These are phyloP conservation scores for Agapostemon virescens DNA, from an alignment of 2,888 invertebrate species.

Conservation along the genomic window DNA sequence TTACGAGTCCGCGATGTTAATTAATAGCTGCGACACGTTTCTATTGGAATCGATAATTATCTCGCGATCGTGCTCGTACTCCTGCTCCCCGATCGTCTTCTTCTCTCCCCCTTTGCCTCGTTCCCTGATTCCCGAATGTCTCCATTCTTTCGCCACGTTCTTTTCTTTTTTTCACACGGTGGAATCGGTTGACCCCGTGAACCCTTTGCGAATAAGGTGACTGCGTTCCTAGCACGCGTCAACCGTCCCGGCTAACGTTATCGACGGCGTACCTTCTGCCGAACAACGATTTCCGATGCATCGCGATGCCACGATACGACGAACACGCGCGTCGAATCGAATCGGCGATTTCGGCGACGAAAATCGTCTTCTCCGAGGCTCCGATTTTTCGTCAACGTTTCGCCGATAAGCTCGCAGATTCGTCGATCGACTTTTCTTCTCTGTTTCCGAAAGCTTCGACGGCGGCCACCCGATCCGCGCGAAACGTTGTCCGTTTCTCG, in stretches of 20 bases:
- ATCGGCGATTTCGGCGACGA: too few species aligned
- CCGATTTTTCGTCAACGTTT: too few species aligned
- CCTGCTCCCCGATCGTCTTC: not conserved
- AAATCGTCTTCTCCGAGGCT: too few species aligned
- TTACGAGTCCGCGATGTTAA: slow-evolving; percentile 56
- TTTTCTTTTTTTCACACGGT: not conserved
- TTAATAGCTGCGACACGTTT: slow-evolving; percentile 62
- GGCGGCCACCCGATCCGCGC: too few species aligned
- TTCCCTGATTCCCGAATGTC: not conserved
- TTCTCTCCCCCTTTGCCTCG: not conserved
- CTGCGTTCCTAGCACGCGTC: not conserved
- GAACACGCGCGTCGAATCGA: too few species aligned
- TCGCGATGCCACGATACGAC: too few species aligned
- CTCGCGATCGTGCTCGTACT: not conserved
- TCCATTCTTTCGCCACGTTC: not conserved
- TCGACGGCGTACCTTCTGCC: too few species aligned
- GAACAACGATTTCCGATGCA: too few species aligned
- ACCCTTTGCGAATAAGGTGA: not conserved
- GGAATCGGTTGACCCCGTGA: not conserved
- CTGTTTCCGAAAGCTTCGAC: too few species aligned
- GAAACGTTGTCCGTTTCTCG: not conserved
- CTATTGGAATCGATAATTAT: slow-evolving; percentile 74
- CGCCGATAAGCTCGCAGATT: too few species aligned
- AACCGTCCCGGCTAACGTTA: too few species aligned
- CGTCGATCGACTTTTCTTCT: too few species aligned